Evolutionary conservation across 64 coral and sea anemone species (phyloP).

Genomic region (Actinia tenebrosa): DNA sequence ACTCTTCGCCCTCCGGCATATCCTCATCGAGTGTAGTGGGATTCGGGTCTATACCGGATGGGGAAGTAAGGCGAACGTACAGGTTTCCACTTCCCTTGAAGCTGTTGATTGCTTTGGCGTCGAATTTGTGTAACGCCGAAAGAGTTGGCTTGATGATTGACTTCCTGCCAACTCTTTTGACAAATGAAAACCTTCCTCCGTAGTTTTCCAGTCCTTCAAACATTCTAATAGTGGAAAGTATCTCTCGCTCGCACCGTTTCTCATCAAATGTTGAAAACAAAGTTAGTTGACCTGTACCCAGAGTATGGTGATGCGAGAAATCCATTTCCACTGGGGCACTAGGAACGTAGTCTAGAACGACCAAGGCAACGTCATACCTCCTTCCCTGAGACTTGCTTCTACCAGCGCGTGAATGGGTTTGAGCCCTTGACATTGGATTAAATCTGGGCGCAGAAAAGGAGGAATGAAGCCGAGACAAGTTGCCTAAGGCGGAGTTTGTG

Average conservation of each 20-base stretch:
- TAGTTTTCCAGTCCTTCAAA: not conserved
- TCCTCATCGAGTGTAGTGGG: too few relatives aligned
- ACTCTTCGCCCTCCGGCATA: too few relatives aligned
- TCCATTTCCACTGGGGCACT: not conserved
- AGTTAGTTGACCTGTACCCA: not conserved
- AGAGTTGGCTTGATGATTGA: not conserved
- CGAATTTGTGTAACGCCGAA: not conserved
- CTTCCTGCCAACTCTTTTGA: constrained; percentile 4
- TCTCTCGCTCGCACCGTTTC: not conserved
- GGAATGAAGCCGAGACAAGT: not conserved
- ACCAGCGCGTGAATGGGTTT: not conserved
- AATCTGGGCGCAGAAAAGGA: not conserved
- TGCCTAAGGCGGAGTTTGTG: not conserved
- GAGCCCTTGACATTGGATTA: not conserved
- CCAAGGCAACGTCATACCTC: too few relatives aligned
- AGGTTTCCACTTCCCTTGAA: not conserved
- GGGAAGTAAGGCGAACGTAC: not conserved
- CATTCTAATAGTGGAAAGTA: not conserved
- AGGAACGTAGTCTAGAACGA: too few relatives aligned
- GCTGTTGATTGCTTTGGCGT: not conserved
- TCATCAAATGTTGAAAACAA: not conserved
- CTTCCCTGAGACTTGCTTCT: too few relatives aligned
- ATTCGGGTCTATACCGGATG: not conserved
- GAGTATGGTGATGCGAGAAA: not conserved
- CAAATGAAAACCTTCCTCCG: not conserved